Conservation (phyloP, 1,140 invertebrate genomes). For the Drosophila pallidifrons region DNA sequence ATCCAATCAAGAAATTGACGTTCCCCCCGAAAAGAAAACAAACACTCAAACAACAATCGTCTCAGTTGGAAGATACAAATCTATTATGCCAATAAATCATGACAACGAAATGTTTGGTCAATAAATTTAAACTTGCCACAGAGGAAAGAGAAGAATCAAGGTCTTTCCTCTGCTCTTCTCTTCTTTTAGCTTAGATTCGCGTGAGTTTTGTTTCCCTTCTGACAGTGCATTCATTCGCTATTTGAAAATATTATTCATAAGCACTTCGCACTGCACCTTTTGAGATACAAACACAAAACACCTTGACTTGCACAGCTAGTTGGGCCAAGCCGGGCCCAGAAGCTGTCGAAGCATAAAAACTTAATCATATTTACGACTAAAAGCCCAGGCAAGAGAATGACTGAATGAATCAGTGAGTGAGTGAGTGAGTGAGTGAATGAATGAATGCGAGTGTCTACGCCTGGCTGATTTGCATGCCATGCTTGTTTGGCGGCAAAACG, state of each 20-base stretch:
- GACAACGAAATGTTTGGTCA: conserved; percentile 64
- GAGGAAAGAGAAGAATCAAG: background rate
- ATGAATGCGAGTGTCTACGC: conserved; percentile 21
- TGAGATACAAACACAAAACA: background rate
- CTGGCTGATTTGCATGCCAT: conserved; percentile 49
- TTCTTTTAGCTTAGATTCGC: background rate
- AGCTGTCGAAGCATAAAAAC: conserved; percentile 75
- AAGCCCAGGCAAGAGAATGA: conserved; percentile 18
- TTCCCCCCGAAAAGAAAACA: background rate
- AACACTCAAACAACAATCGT: background rate
- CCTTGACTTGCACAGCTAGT: conserved; percentile 3
- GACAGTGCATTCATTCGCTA: background rate
- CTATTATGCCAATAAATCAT: conserved; percentile 60
- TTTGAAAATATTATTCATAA: background rate
- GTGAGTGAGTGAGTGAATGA: conserved; percentile 7
- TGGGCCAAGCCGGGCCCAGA: conserved; percentile 38
- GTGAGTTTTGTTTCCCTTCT: no score
- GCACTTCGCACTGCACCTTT: background rate
- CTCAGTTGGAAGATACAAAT: conserved; percentile 51
- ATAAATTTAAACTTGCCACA: conserved; percentile 46
- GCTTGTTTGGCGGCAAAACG: conserved; percentile 23
- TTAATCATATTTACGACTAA: conserved; percentile 63
- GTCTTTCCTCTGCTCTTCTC: background rate
- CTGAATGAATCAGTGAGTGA: conserved; percentile 16
- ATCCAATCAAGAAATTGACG: conserved; percentile 56